Conservation (phyloP, 2,888 invertebrate genomes). For the Leptura quadrifasciata region DNA sequence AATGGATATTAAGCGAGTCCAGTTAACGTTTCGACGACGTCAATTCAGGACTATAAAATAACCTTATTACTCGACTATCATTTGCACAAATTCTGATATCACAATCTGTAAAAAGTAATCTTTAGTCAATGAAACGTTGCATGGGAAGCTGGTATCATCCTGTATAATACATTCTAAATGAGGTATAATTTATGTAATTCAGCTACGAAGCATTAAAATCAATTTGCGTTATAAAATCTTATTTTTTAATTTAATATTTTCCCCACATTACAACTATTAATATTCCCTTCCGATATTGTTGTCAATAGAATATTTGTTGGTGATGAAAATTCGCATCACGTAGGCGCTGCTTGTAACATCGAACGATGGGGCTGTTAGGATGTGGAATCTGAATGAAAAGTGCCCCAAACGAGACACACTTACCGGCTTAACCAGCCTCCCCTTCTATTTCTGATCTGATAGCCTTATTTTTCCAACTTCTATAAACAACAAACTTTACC, state of each 20-base stretch:
- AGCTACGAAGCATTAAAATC: not conserved
- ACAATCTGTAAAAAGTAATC: too few species aligned
- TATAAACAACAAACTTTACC: slow-evolving; percentile 47
- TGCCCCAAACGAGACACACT: slow-evolving; percentile 69
- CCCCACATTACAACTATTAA: slow-evolving; percentile 44
- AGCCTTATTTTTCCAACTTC: slow-evolving; percentile 43
- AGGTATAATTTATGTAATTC: too few species aligned
- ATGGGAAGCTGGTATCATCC: too few species aligned
- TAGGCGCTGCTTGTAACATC: slow-evolving; percentile 70
- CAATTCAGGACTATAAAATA: too few species aligned
- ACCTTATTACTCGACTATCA: too few species aligned
- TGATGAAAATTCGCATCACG: slow-evolving; percentile 61
- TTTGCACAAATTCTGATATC: too few species aligned
- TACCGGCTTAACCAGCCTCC: slow-evolving; percentile 63
- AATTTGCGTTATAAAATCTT: not conserved
- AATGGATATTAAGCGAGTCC: too few species aligned
- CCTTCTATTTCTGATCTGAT: slow-evolving; percentile 43
- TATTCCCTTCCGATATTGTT: slow-evolving; percentile 57
- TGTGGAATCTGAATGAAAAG: slow-evolving; percentile 72
- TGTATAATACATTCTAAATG: too few species aligned
- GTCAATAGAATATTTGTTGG: slow-evolving; percentile 70
- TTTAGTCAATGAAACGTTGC: too few species aligned
- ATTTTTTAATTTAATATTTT: slow-evolving; percentile 35
- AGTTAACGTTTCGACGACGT: too few species aligned
- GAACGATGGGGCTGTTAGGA: slow-evolving; percentile 69